Percentiles rank a stretch among this genome's conserved stretches.
phyloP scores from a whole-genome alignment of 1,140 invertebrate species.

The Orius insidiosus region DNA sequence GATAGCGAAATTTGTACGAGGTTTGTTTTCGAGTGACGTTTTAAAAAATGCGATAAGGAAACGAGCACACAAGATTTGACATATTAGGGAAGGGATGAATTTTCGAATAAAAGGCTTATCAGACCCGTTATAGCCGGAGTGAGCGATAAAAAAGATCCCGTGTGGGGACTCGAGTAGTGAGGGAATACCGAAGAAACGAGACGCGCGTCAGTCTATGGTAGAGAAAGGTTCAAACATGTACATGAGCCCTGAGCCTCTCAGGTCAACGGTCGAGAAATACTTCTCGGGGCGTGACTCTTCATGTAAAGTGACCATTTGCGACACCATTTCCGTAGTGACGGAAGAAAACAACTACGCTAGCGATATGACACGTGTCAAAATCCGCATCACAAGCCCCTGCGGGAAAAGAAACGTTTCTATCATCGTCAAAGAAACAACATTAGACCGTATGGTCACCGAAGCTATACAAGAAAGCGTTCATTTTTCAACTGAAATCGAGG shows the following conservation, averaged over 20 bases:
- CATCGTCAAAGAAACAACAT: constrained; percentile 1
- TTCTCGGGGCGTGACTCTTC: not conserved
- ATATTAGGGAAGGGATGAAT: too few relatives aligned
- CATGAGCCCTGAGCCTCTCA: not conserved
- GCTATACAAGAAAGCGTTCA: constrained; percentile 5
- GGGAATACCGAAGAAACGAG: too few relatives aligned
- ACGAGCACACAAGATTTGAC: too few relatives aligned
- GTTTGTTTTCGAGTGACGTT: too few relatives aligned
- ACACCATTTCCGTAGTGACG: not conserved
- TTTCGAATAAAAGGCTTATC: too few relatives aligned
- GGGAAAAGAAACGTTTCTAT: not conserved
- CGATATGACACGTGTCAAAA: not conserved
- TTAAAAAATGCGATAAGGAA: too few relatives aligned
- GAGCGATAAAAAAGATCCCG: too few relatives aligned
- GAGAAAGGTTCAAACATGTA: not conserved
- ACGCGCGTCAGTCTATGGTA: not conserved
- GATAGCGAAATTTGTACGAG: too few relatives aligned
- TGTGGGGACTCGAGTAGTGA: too few relatives aligned
- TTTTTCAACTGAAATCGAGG: constrained; percentile 4
- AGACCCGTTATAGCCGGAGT: too few relatives aligned
- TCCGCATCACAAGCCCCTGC: not conserved
- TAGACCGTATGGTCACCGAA: constrained; percentile 6
- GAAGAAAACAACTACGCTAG: constrained; percentile 5
- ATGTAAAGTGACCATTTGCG: not conserved
- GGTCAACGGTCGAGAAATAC: not conserved